These are phyloP conservation scores for Platycheirus rosarum DNA, from an alignment of 2,888 invertebrate genomes.

Conservation along the genomic window DNA sequence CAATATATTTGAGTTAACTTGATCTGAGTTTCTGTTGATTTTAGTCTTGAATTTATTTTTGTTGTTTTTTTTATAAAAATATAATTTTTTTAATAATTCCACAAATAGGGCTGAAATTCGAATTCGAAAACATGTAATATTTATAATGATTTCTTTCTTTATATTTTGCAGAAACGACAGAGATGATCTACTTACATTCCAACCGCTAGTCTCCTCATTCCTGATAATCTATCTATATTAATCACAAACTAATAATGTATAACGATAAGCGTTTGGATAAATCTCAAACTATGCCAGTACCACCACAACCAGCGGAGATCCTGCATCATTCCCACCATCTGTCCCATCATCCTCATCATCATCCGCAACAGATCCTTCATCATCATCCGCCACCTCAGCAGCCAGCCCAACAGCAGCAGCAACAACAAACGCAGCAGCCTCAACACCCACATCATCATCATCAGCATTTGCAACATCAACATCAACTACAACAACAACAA, in stretches of 20 bases:
- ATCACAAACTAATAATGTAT: conserved; percentile 74
- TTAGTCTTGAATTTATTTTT: too few species aligned
- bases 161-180: conserved; percentile 26
- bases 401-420: conserved; percentile 68
- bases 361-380: conserved; percentile 75
- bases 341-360: conserved; percentile 76
- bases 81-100: too few species aligned
- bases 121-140: too few species aligned
- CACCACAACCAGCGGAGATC: conserved; percentile 70
- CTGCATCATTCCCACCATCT: conserved; percentile 70
- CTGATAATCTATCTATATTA: conserved; percentile 6
- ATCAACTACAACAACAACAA: conserved; percentile 65
- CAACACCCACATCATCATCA: conserved; percentile 47
- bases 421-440: conserved; percentile 53
- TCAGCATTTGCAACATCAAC: conserved; percentile 60
- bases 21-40: too few species aligned
- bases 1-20: too few species aligned
- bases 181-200: conserved; percentile 42
- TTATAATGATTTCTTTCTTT: neutral
- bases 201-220: conserved; percentile 30
- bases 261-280: conserved; percentile 77
- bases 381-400: conserved; percentile 63
- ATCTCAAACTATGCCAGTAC: conserved; percentile 72
- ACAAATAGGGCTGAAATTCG: too few species aligned
- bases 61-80: too few species aligned